Percentiles rank a stretch among this genome's conserved stretches.
phyloP scores from a whole-genome alignment of 1,140 invertebrate genomes.

The Heliconius melpomene region DNA sequence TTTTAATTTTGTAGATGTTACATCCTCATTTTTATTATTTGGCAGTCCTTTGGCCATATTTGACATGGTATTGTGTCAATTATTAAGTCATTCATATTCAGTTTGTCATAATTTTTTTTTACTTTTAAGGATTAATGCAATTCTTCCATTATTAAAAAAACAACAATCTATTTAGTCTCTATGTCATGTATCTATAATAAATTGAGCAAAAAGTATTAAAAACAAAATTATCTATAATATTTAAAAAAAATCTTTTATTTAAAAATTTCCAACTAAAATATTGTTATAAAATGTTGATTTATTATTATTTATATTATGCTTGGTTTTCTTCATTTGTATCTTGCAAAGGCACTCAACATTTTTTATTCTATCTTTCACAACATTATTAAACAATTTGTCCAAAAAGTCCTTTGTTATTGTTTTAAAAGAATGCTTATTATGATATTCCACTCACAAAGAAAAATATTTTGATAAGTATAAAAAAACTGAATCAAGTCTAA shows the following conservation, averaged over 20 bases:
- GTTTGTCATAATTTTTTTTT: neutral
- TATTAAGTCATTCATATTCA: neutral
- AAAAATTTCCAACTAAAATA: neutral
- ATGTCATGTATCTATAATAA: conserved; percentile 12
- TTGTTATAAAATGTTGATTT: neutral
- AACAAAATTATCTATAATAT: neutral
- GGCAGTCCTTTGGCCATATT: conserved; percentile 1
- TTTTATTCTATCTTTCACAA: neutral
- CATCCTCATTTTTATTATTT: neutral
- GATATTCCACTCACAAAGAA: too few species aligned
- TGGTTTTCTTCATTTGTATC: neutral
- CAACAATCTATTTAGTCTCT: neutral
- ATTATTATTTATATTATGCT: conserved; percentile 8
- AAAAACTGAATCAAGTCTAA: too few species aligned
- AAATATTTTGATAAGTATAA: too few species aligned
- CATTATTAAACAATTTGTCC: neutral
- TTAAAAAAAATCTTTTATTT: neutral
- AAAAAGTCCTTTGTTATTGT: neutral
- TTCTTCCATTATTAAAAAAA: neutral
- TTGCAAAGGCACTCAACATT: neutral
- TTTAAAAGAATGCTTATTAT: too few species aligned
- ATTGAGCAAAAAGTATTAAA: conserved; percentile 13
- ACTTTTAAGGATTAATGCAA: neutral
- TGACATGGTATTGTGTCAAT: neutral
- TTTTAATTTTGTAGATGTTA: neutral